Conservation (phyloP, 2,888 invertebrate species). For the Drosophila prostipennis region DNA sequence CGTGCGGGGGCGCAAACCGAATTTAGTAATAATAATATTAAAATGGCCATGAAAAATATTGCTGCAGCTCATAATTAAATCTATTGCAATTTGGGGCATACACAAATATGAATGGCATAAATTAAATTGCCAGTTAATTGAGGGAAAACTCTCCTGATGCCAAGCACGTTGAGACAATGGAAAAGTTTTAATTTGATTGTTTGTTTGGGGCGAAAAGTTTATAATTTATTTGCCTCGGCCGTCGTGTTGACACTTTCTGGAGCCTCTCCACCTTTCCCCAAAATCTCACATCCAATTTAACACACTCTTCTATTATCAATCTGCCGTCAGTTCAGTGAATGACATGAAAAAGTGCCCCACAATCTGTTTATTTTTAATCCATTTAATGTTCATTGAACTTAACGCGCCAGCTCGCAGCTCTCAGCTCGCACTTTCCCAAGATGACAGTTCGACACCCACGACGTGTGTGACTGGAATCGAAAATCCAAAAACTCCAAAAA, state of each 20-base stretch:
- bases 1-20: slow-evolving; percentile 33
- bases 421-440: slow-evolving; percentile 43
- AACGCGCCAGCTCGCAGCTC: slow-evolving; percentile 52
- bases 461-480: slow-evolving; percentile 68
- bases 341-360: slow-evolving; percentile 44
- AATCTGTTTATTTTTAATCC: slow-evolving; percentile 67
- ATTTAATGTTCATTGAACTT: slow-evolving; percentile 73
- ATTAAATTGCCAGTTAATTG: slow-evolving; percentile 46
- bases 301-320: slow-evolving; percentile 25
- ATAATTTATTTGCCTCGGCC: slow-evolving; percentile 29
- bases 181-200: slow-evolving; percentile 36
- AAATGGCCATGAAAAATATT: slow-evolving; percentile 59
- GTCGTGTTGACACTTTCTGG: not conserved
- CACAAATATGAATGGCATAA: slow-evolving; percentile 30
- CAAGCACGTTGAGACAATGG: slow-evolving; percentile 34
- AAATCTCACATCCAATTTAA: slow-evolving; percentile 28
- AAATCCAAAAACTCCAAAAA: slow-evolving; percentile 31
- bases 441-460: slow-evolving; percentile 53
- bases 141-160: slow-evolving; percentile 22
- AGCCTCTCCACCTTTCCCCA: slow-evolving; percentile 11
- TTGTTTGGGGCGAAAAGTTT: slow-evolving; percentile 14
- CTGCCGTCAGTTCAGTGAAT: slow-evolving; percentile 44
- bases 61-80: slow-evolving; percentile 34
- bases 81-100: slow-evolving; percentile 15
- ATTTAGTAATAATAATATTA: slow-evolving; percentile 67